phyloP scores from a whole-genome alignment of 2,888 invertebrate species.

The Xylota segnis region DNA sequence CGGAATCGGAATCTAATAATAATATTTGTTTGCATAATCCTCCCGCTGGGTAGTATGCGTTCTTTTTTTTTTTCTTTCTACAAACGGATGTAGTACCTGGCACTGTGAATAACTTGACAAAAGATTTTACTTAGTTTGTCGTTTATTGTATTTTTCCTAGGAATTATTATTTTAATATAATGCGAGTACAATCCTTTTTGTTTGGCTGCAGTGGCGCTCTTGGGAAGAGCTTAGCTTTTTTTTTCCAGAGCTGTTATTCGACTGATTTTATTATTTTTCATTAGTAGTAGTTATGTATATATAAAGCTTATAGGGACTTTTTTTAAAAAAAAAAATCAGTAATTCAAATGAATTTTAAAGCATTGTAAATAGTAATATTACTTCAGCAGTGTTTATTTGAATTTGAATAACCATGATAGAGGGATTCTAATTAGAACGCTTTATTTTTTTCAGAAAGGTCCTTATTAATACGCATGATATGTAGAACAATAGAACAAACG shows the following conservation, averaged over 20 bases:
- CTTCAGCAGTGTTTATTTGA: no score
- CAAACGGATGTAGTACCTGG: constrained; percentile 6
- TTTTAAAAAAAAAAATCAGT: no score
- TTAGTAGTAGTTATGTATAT: no score
- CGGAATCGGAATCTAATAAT: constrained; percentile 40
- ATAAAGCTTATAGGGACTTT: no score
- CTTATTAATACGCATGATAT: no score
- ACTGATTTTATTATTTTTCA: not conserved
- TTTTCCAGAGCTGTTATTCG: not conserved
- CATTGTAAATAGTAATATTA: no score
- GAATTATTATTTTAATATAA: not conserved
- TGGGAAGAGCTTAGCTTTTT: not conserved
- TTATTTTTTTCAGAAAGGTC: no score
- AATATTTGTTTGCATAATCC: constrained; percentile 41
- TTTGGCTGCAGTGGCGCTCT: not conserved
- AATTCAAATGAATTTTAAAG: no score
- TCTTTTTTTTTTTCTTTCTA: constrained; percentile 2
- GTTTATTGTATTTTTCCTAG: not conserved
- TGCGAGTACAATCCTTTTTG: not conserved
- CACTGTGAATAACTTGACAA: constrained; percentile 25
- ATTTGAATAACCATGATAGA: no score
- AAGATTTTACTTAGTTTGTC: not conserved
- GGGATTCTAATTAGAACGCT: no score
- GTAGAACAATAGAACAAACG: no score
- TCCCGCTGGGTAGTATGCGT: no score